These are phyloP conservation scores for Cetoscarus ocellatus DNA, from an alignment of 2,797 vertebrate species.

Conservation along the genomic window DNA sequence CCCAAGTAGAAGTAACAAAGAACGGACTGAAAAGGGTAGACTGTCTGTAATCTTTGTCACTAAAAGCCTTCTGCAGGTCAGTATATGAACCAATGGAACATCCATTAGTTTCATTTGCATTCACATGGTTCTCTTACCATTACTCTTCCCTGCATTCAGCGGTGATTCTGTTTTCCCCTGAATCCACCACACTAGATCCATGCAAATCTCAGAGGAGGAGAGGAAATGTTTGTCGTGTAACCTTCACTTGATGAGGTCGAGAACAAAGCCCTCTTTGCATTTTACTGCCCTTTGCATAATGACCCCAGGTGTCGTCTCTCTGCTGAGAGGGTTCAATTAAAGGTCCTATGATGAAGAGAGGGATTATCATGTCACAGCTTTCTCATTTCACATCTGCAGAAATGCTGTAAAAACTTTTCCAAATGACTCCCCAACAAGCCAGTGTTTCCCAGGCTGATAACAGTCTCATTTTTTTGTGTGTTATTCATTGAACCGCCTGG, in stretches of 20 bases:
- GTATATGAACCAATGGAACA: no score
- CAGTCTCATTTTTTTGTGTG: not conserved
- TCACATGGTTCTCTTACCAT: no score
- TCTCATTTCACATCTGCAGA: not conserved
- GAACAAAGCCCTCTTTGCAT: constrained; percentile 10
- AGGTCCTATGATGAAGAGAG: not conserved
- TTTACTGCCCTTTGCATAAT: not conserved
- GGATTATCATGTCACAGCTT: not conserved
- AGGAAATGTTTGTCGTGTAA: constrained; percentile 24
- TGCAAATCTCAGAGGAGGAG: constrained; percentile 35
- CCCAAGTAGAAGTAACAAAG: no score
- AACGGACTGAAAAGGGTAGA: no score
- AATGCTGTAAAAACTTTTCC: not conserved
- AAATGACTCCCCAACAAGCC: not conserved
- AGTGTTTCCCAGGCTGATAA: not conserved
- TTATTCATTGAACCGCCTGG: not conserved
- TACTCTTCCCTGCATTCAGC: no score
- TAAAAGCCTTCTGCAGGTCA: no score
- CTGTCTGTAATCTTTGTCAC: no score
- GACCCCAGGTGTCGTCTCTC: not conserved
- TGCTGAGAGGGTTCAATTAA: constrained; percentile 5
- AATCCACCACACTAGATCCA: no score
- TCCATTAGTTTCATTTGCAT: no score
- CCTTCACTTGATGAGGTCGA: constrained; percentile 18
- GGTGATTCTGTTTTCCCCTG: no score